phyloP scores from a whole-genome alignment of 1,140 invertebrate species.

The Microplitis mediator region DNA sequence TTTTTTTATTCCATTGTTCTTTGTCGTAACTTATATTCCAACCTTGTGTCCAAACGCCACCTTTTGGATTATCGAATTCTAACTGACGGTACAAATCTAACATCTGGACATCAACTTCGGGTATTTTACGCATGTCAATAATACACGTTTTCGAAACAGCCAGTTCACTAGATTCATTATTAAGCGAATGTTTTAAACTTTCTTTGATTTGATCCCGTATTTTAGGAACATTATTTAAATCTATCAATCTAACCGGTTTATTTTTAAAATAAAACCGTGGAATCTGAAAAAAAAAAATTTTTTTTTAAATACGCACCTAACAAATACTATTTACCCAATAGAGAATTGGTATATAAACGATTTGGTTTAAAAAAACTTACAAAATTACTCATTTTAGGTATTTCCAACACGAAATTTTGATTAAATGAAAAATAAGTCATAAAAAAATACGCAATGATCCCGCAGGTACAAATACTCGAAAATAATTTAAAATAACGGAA shows the following conservation, averaged over 20 bases:
- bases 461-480: no score
- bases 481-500: no score
- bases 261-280: constrained; percentile 72
- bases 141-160: constrained; percentile 33
- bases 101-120: constrained; percentile 72
- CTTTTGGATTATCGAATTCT: constrained; percentile 93
- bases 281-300: constrained; percentile 57
- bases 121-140: constrained; percentile 48
- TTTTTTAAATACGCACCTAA: not conserved
- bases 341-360: not conserved
- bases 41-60: constrained; percentile 98
- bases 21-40: constrained; percentile 86
- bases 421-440: constrained; percentile 59
- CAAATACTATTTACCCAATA: not conserved
- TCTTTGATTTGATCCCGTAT: constrained; percentile 35
- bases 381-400: constrained; percentile 20
- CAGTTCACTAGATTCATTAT: no score
- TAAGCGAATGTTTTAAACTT: not conserved
- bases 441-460: constrained; percentile 53
- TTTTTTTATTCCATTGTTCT: constrained; percentile 76
- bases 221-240: no score
- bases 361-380: not conserved
- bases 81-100: constrained; percentile 84
- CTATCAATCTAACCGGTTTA: constrained; percentile 57
- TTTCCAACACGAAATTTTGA: constrained; percentile 48